Conservation (phyloP, 1,140 invertebrate species). For the Aphidius gifuensis region DNA sequence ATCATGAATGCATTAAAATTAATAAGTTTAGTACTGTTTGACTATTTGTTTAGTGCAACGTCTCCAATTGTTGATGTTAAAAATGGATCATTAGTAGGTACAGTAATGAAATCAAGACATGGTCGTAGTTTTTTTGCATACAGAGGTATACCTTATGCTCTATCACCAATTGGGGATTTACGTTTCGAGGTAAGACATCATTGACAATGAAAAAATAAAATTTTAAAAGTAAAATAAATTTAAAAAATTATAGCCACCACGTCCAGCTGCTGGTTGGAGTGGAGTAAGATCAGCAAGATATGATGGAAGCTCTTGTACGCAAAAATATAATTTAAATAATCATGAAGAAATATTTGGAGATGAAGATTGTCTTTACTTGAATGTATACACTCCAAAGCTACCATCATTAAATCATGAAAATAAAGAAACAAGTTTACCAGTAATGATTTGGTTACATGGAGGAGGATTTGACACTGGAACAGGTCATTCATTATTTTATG, state of each 20-base stretch:
- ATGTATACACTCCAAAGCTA: conserved; percentile 73
- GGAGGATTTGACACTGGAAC: conserved; percentile 71
- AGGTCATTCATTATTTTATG: conserved; percentile 63
- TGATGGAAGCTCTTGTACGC: conserved; percentile 66
- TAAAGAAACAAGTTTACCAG: conserved; percentile 49
- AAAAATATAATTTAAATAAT: conserved; percentile 67
- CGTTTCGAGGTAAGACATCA: conserved; percentile 54
- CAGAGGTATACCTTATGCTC: conserved; percentile 59
- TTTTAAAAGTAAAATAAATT: too few species aligned
- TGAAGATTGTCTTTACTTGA: conserved; percentile 84
- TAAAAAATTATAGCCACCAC: conserved; percentile 55
- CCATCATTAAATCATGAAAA: neutral
- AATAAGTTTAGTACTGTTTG: neutral
- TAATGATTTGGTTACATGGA: conserved; percentile 78
- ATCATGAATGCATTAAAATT: too few species aligned
- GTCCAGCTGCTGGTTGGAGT: conserved; percentile 60
- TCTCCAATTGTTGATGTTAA: conserved; percentile 34
- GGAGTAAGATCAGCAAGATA: conserved; percentile 60
- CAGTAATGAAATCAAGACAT: conserved; percentile 36
- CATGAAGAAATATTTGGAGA: conserved; percentile 61
- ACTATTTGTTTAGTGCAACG: neutral
- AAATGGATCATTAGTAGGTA: conserved; percentile 48
- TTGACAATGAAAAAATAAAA: neutral
- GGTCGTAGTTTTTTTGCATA: conserved; percentile 53
- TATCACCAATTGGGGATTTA: conserved; percentile 55